Evolutionary conservation across 2,888 invertebrate genomes (phyloP).

Genomic region (Oxyscelio sp.): DNA sequence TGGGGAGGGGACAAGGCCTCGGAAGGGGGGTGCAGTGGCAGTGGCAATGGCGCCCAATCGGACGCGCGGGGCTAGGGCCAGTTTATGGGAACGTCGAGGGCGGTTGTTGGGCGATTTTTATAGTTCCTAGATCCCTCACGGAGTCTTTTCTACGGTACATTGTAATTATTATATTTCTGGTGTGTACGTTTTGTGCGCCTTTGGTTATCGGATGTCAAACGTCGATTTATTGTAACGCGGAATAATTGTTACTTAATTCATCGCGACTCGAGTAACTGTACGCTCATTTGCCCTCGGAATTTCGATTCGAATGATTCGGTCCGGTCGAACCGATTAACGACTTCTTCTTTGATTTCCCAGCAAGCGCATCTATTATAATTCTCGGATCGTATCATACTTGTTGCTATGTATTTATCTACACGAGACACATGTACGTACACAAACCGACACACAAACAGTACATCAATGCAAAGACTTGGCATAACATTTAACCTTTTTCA

Average conservation of each 20-base stretch:
- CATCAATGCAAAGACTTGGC: conserved; percentile 61
- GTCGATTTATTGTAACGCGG: background rate
- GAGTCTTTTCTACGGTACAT: conserved; percentile 1
- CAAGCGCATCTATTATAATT: conserved; percentile 57
- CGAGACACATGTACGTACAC: conserved; percentile 62
- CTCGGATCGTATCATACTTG: conserved; percentile 65
- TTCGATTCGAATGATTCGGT: background rate
- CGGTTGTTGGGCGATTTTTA: background rate
- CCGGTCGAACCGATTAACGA: background rate
- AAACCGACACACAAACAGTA: conserved; percentile 63
- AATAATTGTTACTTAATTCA: background rate
- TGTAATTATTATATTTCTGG: background rate
- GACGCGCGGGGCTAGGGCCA: no score
- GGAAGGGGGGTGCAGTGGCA: no score
- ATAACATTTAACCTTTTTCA: conserved; percentile 55
- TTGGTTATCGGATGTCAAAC: background rate
- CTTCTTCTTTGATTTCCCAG: conserved; percentile 42
- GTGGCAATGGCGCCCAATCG: no score
- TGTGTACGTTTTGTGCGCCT: background rate
- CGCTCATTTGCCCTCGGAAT: background rate
- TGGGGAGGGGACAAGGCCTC: no score
- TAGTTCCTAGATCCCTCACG: background rate
- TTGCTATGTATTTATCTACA: conserved; percentile 61
- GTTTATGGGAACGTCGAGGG: no score
- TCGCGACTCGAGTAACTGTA: no score